Percentiles rank a stretch among this genome's conserved stretches.
Evolutionary conservation across 64 coral and sea anemone genomes (phyloP).

Genomic region (Montipora sp.): DNA sequence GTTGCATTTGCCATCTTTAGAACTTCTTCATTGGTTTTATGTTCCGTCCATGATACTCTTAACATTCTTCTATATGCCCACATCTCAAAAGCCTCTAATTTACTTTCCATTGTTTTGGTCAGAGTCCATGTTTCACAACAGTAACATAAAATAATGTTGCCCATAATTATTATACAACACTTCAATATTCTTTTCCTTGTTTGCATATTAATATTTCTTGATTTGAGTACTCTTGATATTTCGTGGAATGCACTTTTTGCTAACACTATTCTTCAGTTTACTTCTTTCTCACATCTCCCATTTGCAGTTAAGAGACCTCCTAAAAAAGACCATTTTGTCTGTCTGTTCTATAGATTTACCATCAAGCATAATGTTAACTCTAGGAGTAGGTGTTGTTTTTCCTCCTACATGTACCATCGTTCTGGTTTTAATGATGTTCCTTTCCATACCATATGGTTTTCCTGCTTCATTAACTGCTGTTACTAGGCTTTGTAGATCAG

Average conservation of each 20-base stretch:
- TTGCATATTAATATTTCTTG: conserved; percentile 27
- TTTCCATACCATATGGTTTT: conserved; percentile 6
- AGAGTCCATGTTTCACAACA: conserved; percentile 41
- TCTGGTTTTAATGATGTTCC: conserved; percentile 15
- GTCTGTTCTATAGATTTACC: conserved; percentile 10
- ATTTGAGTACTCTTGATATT: background rate
- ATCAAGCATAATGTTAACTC: background rate
- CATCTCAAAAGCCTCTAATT: background rate
- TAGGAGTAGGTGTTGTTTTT: conserved; percentile 7
- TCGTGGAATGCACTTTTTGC: conserved; percentile 34
- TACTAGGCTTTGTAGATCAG: conserved; percentile 15
- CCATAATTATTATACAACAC: conserved; percentile 18
- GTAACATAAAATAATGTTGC: conserved; percentile 9
- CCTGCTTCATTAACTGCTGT: conserved; percentile 9
- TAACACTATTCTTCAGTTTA: conserved; percentile 32
- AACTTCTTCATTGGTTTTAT: conserved; percentile 25
- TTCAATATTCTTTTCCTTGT: conserved; percentile 23
- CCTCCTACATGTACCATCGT: background rate
- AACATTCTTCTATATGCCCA: conserved; percentile 17
- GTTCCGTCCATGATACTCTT: conserved; percentile 24
- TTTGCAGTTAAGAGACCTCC: conserved; percentile 14
- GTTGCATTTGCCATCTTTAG: background rate
- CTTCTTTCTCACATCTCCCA: conserved; percentile 24
- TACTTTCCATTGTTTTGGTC: conserved; percentile 30
- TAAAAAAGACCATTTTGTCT: conserved; percentile 2